Evolutionary conservation across 2,888 invertebrate species (phyloP), one percentile per base, ranked within the genome.

Genomic region (Cheilosia scutellata): DNA sequence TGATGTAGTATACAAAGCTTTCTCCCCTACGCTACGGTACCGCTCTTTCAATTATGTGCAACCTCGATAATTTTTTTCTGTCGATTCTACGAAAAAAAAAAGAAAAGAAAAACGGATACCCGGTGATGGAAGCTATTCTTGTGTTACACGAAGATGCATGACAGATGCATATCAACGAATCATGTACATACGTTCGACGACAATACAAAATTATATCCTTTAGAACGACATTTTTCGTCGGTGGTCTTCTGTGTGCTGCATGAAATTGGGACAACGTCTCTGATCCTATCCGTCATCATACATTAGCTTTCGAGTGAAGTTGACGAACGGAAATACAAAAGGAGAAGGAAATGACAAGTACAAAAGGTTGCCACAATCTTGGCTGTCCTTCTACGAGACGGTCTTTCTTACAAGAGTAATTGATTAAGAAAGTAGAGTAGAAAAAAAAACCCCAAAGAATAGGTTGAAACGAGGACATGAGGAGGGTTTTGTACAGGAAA

Each of bases 21-120:
- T 76, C 51, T 71, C 78, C 84, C 84, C 84, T 20, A 20, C 71
- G 76, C 66, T 76, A 51, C 71, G 76, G 55, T 72, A 58, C 66
- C 55, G 72, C 80, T 65, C 75, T 86, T 76, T 86, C 80, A 86
- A 86, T 86, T 86, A 72, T 62, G 33, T 75, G 66, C 80, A 86
- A 76, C 84, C 80, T 76, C 84, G 80, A 80, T 80, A 80, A 66
- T 71, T 68, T 80, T 76, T 75, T 75, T 71, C 31, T 86, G 66
- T 68, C 65, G 71, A 79, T 68, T 70, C 57, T 75, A 63, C 47
- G n/a, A 72, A 76, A 68, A 37, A 40, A 40, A 9, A 33, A 33
- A 2, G 11, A 9, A 37, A 68, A 57, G 16, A 40, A 4, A 33
- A 82, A 58, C 82, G 72, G 78, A 83, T 83, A 82, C 29, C 49